Percentiles rank a stretch among this genome's conserved stretches.
Evolutionary conservation across 1,140 invertebrate species (phyloP).

Genomic region (Lepidurus apus): DNA sequence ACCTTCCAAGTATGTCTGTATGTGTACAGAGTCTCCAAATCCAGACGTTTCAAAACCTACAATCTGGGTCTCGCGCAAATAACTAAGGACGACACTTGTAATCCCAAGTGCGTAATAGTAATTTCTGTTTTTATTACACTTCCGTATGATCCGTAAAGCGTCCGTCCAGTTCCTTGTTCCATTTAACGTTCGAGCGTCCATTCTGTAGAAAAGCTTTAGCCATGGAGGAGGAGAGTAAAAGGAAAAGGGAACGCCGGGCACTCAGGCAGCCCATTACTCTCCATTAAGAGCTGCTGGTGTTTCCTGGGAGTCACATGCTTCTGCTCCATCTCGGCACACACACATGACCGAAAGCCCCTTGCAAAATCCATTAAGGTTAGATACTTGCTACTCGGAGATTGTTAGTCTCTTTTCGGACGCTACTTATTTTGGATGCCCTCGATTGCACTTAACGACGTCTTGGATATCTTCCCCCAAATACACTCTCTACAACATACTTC

Average conservation of each 20-base stretch:
- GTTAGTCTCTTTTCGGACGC: background rate
- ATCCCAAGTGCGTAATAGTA: background rate
- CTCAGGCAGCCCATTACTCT: constrained; percentile 14
- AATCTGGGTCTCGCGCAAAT: background rate
- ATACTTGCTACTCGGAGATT: background rate
- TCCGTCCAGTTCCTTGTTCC: background rate
- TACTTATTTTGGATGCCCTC: background rate
- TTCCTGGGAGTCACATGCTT: constrained; percentile 12
- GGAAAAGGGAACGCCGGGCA: constrained; percentile 6
- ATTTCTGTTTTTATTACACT: background rate
- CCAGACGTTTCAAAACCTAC: background rate
- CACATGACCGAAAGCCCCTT: background rate
- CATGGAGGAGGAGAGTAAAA: background rate
- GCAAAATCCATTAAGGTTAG: background rate
- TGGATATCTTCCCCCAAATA: background rate
- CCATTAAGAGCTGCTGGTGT: constrained; percentile 21
- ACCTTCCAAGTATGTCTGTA: too few species aligned
- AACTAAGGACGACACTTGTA: background rate
- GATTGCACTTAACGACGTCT: constrained; percentile 15
- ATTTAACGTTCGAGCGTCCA: constrained; percentile 10
- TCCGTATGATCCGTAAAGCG: constrained; percentile 1
- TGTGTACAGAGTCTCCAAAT: too few species aligned
- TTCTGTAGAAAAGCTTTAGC: background rate
- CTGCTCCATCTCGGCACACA: background rate
- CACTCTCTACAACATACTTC: background rate